These are phyloP conservation scores for Trissolcus brochymenae DNA, from an alignment of 2,888 invertebrate species.

Conservation along the genomic window DNA sequence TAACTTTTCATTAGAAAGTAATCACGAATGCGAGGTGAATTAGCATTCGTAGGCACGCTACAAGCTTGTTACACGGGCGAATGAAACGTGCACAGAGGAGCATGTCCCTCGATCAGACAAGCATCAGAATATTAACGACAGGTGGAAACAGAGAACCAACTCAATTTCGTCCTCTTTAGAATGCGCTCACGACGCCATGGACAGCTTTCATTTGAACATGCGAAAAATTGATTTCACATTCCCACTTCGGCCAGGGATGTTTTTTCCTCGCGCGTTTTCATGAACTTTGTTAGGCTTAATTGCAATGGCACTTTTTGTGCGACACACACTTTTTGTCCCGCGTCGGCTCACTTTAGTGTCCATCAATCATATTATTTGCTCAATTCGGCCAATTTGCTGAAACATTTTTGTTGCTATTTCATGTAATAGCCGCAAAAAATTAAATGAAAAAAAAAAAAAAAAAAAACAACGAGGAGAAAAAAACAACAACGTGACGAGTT, in stretches of 20 bases:
- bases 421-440: slow-evolving; percentile 26
- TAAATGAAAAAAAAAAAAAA: too few relatives aligned
- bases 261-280: slow-evolving; percentile 1
- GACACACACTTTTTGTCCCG: too few relatives aligned
- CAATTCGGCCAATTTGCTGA: neutral
- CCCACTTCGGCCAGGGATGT: too few relatives aligned
- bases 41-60: slow-evolving; percentile 66
- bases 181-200: slow-evolving; percentile 8
- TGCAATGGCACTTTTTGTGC: slow-evolving; percentile 3
- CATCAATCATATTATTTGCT: slow-evolving; percentile 8
- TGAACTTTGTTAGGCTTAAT: slow-evolving; percentile 5
- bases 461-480: slow-evolving; percentile 23
- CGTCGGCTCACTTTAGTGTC: neutral
- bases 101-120: slow-evolving; percentile 61
- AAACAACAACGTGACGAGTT: slow-evolving; percentile 40
- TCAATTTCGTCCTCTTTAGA: slow-evolving; percentile 28
- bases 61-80: slow-evolving; percentile 34
- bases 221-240: slow-evolving; percentile 31
- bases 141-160: slow-evolving; percentile 58
- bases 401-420: slow-evolving; percentile 1
- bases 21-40: slow-evolving; percentile 51
- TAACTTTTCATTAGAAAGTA: slow-evolving; percentile 50
- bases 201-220: slow-evolving; percentile 4
- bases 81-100: slow-evolving; percentile 59
- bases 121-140: slow-evolving; percentile 69